phyloP scores from a whole-genome alignment of 2,888 invertebrate genomes.

The Tipula lateralis region DNA sequence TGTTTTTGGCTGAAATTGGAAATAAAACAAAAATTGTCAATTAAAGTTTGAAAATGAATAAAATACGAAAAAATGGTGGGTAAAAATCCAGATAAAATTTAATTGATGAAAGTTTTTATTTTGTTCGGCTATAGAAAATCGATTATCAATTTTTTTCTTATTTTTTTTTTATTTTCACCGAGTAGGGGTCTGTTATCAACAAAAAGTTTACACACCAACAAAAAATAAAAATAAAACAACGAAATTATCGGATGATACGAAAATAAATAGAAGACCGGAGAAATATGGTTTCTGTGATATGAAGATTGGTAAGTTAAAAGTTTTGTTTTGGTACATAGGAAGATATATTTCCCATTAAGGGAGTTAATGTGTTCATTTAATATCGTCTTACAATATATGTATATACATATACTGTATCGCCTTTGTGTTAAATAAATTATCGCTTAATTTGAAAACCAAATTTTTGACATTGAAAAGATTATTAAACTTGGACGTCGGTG shows the following conservation, averaged over 20 bases:
- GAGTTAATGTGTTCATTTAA: neutral
- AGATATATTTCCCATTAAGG: neutral
- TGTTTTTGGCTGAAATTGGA: neutral
- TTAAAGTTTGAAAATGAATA: slow-evolving; percentile 24
- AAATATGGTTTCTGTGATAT: slow-evolving; percentile 19
- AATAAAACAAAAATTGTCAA: slow-evolving; percentile 24
- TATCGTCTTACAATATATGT: neutral
- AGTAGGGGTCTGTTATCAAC: slow-evolving; percentile 4
- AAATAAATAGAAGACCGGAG: neutral
- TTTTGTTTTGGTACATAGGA: neutral
- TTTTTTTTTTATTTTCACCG: neutral
- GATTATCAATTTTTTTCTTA: neutral
- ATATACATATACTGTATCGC: neutral
- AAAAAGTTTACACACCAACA: slow-evolving; percentile 6
- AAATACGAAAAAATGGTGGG: neutral
- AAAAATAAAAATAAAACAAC: neutral
- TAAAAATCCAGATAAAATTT: slow-evolving; percentile 19
- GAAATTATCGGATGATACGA: neutral
- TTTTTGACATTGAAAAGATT: neutral
- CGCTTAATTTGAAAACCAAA: neutral
- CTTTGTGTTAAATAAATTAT: neutral
- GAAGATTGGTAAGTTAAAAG: neutral
- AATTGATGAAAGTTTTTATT: slow-evolving; percentile 24
- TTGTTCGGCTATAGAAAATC: slow-evolving; percentile 11
- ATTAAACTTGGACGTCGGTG: neutral